These are phyloP conservation scores for Thelaira solivaga DNA, from an alignment of 2,888 invertebrate genomes.

Conservation along the genomic window DNA sequence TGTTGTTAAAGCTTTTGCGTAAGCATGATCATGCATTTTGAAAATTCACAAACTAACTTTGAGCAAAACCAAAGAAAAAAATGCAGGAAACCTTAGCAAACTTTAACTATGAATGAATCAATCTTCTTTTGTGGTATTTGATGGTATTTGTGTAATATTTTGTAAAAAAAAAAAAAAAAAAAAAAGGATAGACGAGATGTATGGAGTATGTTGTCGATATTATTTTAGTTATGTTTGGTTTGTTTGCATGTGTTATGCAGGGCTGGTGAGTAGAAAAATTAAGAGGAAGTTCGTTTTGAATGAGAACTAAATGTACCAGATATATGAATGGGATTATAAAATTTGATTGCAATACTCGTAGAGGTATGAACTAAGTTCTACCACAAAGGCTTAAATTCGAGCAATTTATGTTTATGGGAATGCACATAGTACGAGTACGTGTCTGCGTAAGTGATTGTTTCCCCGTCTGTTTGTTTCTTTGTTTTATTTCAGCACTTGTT, in stretches of 20 bases:
- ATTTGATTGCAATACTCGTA: background rate
- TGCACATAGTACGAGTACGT: too few species aligned
- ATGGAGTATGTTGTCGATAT: slow-evolving; percentile 40
- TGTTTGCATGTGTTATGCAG: too few species aligned
- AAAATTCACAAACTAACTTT: slow-evolving; percentile 43
- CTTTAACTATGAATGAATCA: slow-evolving; percentile 37
- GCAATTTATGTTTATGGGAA: too few species aligned
- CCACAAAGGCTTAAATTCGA: too few species aligned
- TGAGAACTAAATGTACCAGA: background rate
- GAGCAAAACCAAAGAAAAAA: background rate
- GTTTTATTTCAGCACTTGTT: background rate
- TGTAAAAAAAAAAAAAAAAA: too few species aligned
- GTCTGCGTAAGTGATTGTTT: too few species aligned
- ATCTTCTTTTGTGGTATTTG: background rate
- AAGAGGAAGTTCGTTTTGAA: too few species aligned
- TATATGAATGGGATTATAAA: background rate
- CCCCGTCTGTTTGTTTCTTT: too few species aligned
- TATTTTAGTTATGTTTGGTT: slow-evolving; percentile 42
- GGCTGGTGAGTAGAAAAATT: too few species aligned
- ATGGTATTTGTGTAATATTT: slow-evolving; percentile 5
- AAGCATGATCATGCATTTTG: slow-evolving; percentile 9
- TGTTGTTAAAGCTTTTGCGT: slow-evolving; percentile 31
- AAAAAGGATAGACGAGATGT: too few species aligned
- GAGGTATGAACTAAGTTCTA: background rate
- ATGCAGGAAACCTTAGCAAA: background rate